Evolutionary conservation across 2,113 vertebrate species (phyloP).

Genomic region (Cyanoliseus patagonus): DNA sequence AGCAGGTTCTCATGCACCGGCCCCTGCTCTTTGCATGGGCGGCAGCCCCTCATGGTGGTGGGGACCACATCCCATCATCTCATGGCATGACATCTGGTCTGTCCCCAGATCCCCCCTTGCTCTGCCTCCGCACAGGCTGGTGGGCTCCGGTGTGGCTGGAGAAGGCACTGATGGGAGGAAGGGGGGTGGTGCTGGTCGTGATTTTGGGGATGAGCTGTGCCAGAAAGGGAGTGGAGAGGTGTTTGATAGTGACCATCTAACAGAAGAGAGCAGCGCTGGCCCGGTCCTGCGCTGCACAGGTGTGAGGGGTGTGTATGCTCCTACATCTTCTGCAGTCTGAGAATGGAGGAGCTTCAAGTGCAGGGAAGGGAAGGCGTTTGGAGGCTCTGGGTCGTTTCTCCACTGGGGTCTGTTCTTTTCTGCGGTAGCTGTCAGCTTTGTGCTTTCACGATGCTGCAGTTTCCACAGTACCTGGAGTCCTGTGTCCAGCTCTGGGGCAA

Average conservation of each 20-base stretch:
- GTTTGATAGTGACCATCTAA: too few relatives aligned
- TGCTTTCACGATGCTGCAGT: background rate
- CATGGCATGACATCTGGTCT: background rate
- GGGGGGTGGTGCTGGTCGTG: background rate
- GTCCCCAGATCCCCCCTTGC: background rate
- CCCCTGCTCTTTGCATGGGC: background rate
- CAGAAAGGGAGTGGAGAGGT: too few relatives aligned
- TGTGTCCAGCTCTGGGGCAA: too few relatives aligned
- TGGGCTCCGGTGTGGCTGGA: accelerated
- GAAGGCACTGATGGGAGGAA: background rate
- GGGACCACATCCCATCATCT: background rate
- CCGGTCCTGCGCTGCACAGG: accelerated
- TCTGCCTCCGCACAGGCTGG: background rate
- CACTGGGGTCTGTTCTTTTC: background rate
- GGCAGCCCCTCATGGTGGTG: background rate
- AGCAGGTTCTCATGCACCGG: background rate
- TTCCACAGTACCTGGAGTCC: too few relatives aligned
- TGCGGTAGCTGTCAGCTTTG: background rate
- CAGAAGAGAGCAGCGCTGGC: background rate
- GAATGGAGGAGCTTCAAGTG: too few relatives aligned
- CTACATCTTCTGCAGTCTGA: too few relatives aligned
- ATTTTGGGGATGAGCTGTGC: background rate
- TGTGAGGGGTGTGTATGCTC: accelerated
- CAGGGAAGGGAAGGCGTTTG: too few relatives aligned
- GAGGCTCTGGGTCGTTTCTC: background rate